Evolutionary conservation across 1,140 invertebrate species (phyloP).

Genomic region (Asobara japonica): DNA sequence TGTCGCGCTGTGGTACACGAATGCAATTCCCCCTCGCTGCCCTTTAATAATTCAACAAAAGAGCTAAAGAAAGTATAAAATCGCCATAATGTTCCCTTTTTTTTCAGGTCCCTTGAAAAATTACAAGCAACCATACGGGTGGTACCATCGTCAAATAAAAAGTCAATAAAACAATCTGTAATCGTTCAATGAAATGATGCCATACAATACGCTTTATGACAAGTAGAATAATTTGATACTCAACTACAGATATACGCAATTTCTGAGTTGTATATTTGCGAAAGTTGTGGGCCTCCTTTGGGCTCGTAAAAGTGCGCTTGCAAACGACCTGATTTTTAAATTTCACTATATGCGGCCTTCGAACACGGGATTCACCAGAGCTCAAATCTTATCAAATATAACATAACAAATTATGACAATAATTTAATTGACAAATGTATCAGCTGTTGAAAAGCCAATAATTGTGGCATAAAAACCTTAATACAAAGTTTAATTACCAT

Average conservation of each 20-base stretch:
- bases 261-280: background rate
- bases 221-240: background rate
- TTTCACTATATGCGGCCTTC: background rate
- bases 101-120: background rate
- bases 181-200: background rate
- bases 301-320: conserved; percentile 8
- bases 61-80: background rate
- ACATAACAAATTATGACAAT: background rate
- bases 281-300: background rate
- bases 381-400: background rate
- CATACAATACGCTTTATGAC: background rate
- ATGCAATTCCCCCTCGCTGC: background rate
- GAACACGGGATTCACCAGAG: background rate
- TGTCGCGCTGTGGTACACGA: background rate
- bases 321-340: conserved; percentile 3
- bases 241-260: background rate
- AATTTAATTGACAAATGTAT: background rate
- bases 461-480: too few species aligned
- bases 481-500: too few species aligned
- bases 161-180: background rate
- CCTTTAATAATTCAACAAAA: conserved; percentile 1
- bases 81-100: background rate
- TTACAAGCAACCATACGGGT: background rate
- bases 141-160: background rate
- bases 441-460: background rate